Percentiles rank a stretch among this genome's conserved stretches.
Evolutionary conservation across 2,113 vertebrate species (phyloP).

Genomic region (Equus quagga): DNA sequence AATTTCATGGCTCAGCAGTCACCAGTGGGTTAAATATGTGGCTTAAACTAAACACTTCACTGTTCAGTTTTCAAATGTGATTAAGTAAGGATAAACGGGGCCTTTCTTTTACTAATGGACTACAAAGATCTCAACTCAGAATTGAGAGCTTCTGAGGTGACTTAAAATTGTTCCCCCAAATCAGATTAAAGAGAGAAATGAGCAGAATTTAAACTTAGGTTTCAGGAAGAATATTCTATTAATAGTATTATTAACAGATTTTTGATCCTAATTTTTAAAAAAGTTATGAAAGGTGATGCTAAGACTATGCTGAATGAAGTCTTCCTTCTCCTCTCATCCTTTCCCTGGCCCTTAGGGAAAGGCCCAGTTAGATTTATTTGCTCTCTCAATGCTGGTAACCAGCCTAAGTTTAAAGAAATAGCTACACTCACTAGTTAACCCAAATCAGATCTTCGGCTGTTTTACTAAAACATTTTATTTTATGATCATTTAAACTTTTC

Average conservation of each 20-base stretch:
- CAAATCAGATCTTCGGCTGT: conserved; percentile 26
- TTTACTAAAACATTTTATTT: conserved; percentile 58
- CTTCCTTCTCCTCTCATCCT: neutral
- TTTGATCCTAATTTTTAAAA: conserved; percentile 39
- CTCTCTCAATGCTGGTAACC: conserved; percentile 30
- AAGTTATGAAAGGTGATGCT: conserved; percentile 9
- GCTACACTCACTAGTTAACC: neutral
- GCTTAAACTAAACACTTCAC: neutral
- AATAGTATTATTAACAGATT: neutral
- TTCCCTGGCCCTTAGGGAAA: neutral
- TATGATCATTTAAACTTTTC: conserved; percentile 42
- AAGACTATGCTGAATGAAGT: neutral
- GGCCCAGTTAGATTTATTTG: neutral
- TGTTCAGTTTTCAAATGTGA: neutral
- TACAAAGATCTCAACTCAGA: neutral
- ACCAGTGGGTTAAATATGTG: neutral
- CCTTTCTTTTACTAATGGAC: neutral
- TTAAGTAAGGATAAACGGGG: neutral
- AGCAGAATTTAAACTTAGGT: conserved; percentile 20
- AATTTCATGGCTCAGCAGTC: neutral
- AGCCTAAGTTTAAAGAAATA: conserved; percentile 58
- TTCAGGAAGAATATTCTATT: conserved; percentile 37
- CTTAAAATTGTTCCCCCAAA: neutral
- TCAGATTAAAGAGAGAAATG: conserved; percentile 2
- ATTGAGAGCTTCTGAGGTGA: neutral